A percentile compares a stretch with the other conserved stretches of the same genome.
Evolutionary conservation across 2,888 invertebrate species (phyloP).

Genomic region (Dryobota labecula): DNA sequence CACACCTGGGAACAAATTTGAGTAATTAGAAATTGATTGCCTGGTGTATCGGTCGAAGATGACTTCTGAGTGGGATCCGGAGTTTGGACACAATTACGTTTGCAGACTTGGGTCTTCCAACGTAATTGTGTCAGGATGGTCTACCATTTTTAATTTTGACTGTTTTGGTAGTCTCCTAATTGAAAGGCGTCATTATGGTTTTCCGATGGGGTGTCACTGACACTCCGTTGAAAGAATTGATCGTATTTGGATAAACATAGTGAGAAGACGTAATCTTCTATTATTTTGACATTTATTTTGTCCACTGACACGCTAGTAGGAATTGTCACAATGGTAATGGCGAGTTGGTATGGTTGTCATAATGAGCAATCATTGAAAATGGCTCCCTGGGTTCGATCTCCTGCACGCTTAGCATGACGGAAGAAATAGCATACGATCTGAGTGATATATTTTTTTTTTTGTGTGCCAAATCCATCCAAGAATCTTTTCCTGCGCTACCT

Average conservation of each 20-base stretch:
- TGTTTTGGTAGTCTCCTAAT: not conserved
- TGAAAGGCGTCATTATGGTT: not conserved
- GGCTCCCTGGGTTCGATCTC: not conserved
- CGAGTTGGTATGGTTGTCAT: not conserved
- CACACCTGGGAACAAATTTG: constrained; percentile 83
- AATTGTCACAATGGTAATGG: not conserved
- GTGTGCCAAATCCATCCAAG: too few relatives aligned
- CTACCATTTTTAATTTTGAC: not conserved
- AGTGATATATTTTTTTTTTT: too few relatives aligned
- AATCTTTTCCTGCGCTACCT: too few relatives aligned
- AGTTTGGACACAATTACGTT: too few relatives aligned
- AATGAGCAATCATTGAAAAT: not conserved
- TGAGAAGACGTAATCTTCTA: not conserved
- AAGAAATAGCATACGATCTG: not conserved
- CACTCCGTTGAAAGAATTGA: not conserved
- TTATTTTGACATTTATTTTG: not conserved
- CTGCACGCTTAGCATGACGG: not conserved
- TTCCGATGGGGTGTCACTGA: not conserved
- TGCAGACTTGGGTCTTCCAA: too few relatives aligned
- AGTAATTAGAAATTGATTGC: not conserved
- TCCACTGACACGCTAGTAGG: too few relatives aligned
- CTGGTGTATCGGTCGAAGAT: not conserved
- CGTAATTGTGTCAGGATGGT: not conserved
- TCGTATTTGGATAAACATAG: not conserved
- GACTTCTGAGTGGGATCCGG: not conserved